Base-by-base conservation (phyloP, 2,888 invertebrate genomes). In the Endomychus coccineus region DNA sequence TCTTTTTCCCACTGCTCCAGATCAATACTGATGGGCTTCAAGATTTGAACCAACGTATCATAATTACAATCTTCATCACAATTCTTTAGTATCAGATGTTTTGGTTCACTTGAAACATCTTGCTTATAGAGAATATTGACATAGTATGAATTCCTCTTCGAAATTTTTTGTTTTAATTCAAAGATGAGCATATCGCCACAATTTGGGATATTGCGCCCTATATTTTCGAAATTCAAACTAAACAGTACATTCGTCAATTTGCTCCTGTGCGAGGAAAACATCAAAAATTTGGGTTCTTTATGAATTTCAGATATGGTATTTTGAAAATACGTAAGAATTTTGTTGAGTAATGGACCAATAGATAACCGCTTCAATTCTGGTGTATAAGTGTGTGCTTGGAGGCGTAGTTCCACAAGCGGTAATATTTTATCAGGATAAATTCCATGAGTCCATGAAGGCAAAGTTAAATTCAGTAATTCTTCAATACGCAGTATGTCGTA, bases 181-280 rank as follows among this genome's bases (percentile, higher is more conserved):
- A 85, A 52, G 21, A 85, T 57, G 11, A 87, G 58, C 11, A 77
- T 71, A 0, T 83, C 70, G 0, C 75, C 66, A 44, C 79, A 83
- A 42, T 80, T 70, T 46, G 71, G 86, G 17, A 86, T 42, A n/a
- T n/a, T n/a, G n/a, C n/a, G n/a, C n/a, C n/a, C n/a, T n/a, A n/a
- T n/a, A n/a, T n/a, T n/a, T n/a, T n/a, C n/a, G n/a, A n/a, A n/a
- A 12, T 74, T 73, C 2, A 88, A 59, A 0, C 78, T 71, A 58
- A 78, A 78, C 1, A 87, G 67, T 19, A 86, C 48, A 50, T 72
- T 78, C 0, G 78, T 79, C 7, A 89, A 61, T 0, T 83, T 87
- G 1, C 78, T 71, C 55, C 88, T 88, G 53, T 89, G 88, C 0
- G 70, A 83, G 49, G 83, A 83, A 50, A 81, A 84, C 27, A 85